phyloP scores from a whole-genome alignment of 2,888 invertebrate genomes.

The Podotricha telesiphe region DNA sequence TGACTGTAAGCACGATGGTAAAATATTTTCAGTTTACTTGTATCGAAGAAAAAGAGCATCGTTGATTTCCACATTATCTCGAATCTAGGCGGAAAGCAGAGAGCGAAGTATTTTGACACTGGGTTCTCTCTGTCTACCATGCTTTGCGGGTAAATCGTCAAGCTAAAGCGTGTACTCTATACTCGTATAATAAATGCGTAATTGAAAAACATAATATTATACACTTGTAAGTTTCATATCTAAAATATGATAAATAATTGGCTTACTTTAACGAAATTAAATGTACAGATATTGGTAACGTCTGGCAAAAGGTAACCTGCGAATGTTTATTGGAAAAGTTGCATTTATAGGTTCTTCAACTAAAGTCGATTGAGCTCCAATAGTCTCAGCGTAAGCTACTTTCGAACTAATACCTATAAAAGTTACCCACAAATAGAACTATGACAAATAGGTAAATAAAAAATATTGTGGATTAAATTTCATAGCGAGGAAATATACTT shows the following conservation, averaged over 20 bases:
- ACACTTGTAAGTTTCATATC: conserved; percentile 8
- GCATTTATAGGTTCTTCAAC: conserved; percentile 28
- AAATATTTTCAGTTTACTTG: no score
- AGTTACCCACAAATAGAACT: conserved; percentile 13
- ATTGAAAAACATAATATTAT: neutral
- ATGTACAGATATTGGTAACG: conserved; percentile 27
- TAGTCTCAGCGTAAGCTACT: conserved; percentile 19
- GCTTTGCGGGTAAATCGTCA: no score
- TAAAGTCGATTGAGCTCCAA: conserved; percentile 24
- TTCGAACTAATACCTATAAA: conserved; percentile 18
- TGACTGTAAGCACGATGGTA: no score
- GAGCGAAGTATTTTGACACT: no score
- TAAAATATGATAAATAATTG: conserved; percentile 21
- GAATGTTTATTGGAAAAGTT: conserved; percentile 36
- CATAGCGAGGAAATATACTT: neutral
- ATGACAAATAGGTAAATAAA: conserved; percentile 16
- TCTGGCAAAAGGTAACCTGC: conserved; percentile 32
- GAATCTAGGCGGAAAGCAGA: no score
- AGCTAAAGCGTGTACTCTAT: neutral
- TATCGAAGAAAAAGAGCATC: no score
- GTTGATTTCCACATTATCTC: no score
- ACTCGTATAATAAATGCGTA: neutral
- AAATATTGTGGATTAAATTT: neutral
- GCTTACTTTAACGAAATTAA: conserved; percentile 11
- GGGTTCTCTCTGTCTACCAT: no score